A percentile compares a stretch with the other conserved stretches of the same genome.
Evolutionary conservation across 2,797 vertebrate genomes (phyloP).

Genomic region (Morus bassanus): DNA sequence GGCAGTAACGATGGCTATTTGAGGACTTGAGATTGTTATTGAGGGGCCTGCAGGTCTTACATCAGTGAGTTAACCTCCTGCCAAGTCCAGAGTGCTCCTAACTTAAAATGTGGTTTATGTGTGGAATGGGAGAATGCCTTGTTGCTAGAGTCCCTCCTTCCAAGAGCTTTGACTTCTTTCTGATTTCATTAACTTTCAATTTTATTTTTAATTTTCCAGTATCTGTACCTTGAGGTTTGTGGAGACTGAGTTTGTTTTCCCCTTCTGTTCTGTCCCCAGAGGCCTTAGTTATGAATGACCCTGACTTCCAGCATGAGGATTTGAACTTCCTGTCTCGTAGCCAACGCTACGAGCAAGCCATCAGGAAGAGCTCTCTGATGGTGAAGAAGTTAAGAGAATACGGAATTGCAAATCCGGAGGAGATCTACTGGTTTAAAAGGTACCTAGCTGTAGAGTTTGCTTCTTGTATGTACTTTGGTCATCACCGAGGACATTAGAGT

Average conservation of each 20-base stretch:
- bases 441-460: slow-evolving; percentile 58
- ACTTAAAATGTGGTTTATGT: not conserved
- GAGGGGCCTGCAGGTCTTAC: not conserved
- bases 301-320: slow-evolving; percentile 89
- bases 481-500: fast-evolving
- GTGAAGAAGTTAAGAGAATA: slow-evolving; percentile 89
- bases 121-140: not conserved
- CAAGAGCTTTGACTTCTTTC: not conserved
- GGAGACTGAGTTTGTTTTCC: slow-evolving; percentile 1
- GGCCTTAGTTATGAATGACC: slow-evolving; percentile 85
- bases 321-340: slow-evolving; percentile 92
- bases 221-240: not conserved
- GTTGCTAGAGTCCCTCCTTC: not conserved
- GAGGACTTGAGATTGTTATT: not conserved
- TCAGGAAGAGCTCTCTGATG: slow-evolving; percentile 90
- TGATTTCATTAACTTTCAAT: not conserved
- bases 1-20: fast-evolving
- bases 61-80: not conserved
- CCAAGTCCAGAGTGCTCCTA: not conserved
- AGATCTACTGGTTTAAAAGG: slow-evolving; percentile 94
- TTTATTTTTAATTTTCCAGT: not conserved
- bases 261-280: slow-evolving; percentile 59
- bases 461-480: not conserved
- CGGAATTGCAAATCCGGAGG: slow-evolving; percentile 91
- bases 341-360: slow-evolving; percentile 89